These are phyloP conservation scores for Chionodraco myersi DNA, from an alignment of 2,113 vertebrate species.

Conservation along the genomic window DNA sequence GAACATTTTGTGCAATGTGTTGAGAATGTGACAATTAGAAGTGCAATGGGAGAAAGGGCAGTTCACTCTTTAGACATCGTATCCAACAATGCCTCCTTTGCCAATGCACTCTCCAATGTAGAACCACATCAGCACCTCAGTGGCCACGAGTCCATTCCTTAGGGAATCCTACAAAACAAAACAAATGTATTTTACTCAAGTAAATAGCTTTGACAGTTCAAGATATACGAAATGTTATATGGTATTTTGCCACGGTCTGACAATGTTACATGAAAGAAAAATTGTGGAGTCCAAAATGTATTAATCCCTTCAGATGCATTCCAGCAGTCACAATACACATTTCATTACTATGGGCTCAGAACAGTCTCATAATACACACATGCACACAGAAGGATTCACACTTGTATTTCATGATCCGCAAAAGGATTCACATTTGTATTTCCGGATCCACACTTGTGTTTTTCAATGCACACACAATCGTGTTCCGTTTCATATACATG, in stretches of 20 bases:
- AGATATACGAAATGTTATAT: background rate
- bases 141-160: slow-evolving; percentile 51
- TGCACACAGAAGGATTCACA: too few species aligned
- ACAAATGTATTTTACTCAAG: background rate
- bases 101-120: slow-evolving; percentile 57
- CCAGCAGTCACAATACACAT: background rate
- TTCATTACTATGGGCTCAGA: background rate
- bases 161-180: slow-evolving; percentile 46
- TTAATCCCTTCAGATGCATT: background rate
- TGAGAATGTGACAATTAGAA: slow-evolving; percentile 38
- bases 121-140: slow-evolving; percentile 63
- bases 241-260: background rate
- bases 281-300: background rate
- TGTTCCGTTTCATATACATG: too few species aligned
- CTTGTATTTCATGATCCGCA: too few species aligned
- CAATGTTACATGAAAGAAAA: background rate
- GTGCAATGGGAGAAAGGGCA: background rate
- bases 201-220: background rate
- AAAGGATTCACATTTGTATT: too few species aligned
- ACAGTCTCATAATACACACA: too few species aligned
- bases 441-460: too few species aligned
- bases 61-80: slow-evolving; percentile 35
- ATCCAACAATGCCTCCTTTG: slow-evolving; percentile 55
- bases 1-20: slow-evolving; percentile 10
- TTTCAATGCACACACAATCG: too few species aligned